Conservation (phyloP, 2,888 invertebrate genomes). For the Trachelus iudaicus region DNA sequence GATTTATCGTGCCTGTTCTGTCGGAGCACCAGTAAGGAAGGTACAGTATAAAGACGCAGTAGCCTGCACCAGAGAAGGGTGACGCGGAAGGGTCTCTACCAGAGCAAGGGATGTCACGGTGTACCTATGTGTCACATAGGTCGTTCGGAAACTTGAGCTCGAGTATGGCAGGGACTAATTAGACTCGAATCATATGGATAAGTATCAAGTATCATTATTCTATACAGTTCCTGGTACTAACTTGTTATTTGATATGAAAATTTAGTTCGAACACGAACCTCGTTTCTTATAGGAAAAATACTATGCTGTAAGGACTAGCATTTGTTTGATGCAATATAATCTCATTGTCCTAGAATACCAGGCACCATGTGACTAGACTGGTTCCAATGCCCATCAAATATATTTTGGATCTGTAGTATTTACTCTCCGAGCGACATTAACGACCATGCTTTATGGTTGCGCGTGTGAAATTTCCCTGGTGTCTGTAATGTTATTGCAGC, state of each 20-base stretch:
- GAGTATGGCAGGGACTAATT: not conserved
- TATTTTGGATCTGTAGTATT: not conserved
- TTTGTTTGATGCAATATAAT: not conserved
- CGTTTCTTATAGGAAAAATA: not conserved
- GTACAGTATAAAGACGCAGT: not conserved
- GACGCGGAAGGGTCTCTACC: not conserved
- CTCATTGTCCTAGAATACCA: not conserved
- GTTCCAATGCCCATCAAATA: not conserved
- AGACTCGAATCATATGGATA: not conserved
- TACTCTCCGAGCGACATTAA: not conserved
- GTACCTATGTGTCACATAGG: not conserved
- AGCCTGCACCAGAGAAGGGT: not conserved
- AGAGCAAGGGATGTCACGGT: not conserved
- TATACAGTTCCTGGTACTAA: not conserved
- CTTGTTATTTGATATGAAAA: not conserved
- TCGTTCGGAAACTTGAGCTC: not conserved
- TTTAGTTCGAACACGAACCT: not conserved
- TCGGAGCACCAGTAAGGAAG: not conserved
- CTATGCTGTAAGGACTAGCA: not conserved
- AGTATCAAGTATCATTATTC: not conserved
- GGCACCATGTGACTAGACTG: not conserved
- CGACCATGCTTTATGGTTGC: not conserved
- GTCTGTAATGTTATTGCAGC: slow-evolving; percentile 18
- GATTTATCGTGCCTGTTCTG: slow-evolving; percentile 43
- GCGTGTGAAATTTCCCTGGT: not conserved